Base-by-base conservation (phyloP, 2,113 vertebrate genomes). In the Colinus virginianus region DNA sequence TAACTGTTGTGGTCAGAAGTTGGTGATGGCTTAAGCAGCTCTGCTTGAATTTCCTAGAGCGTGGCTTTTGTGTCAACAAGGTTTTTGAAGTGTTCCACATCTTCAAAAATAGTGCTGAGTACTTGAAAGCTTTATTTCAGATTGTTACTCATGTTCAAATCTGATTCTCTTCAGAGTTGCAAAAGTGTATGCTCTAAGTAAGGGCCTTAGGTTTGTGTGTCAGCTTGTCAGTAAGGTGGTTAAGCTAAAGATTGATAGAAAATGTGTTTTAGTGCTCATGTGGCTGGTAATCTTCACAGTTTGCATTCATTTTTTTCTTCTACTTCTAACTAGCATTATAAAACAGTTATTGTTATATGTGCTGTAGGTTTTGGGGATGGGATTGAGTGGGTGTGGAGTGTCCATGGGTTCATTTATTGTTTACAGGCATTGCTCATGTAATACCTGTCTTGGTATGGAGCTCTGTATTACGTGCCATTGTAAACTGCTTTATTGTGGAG, bases 1-100 rank as follows among this genome's bases (percentile, higher is more conserved):
- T 69, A 34, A 61, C 79, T 92, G 68, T 90, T 91, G 62, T 91
- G 72, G 83, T 88, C 62, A 48, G 58, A 45, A 84, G 77, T 69
- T 88, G 85, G 48, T 94, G 86, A 59, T 69, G 43, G 71, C 51
- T 91, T 66, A 34, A 0, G 61, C 4, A 59, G 38, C 55, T 56
- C 87, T 83, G 76, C 55, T 11, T 20, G 59, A 90, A 67, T 26
- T 76, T 66, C 62, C 63, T 56, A 90, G 87, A 55, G 7, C 64
- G 79, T 79, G 49, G 62, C 66, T 86, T 86, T 91, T 84, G 74
- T 69, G 48, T 53, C 72, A 90, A 25, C 9, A 82, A 78, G 72
- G 22, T 77, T 83, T 74, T 64, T 17, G 6, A 64, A 78, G 53
- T 78, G 7, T 90, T 69, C 40, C n/a, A 42, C 26, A 22, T 95